phyloP scores from a whole-genome alignment of 2,797 vertebrate species.

The Pangasius djambal region DNA sequence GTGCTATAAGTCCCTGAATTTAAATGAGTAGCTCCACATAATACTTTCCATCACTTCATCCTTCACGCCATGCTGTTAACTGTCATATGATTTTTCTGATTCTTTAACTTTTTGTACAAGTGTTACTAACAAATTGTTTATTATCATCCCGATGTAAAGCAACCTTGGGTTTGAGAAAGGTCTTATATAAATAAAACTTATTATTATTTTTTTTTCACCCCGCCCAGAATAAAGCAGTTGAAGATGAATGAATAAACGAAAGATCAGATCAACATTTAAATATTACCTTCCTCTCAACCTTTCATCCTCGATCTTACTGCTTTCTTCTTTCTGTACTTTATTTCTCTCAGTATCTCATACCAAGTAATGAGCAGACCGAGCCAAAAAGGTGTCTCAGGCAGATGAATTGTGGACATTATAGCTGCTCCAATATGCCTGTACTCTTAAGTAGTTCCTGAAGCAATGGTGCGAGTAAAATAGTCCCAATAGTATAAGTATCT shows the following conservation, averaged over 20 bases:
- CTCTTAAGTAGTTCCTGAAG: slow-evolving; percentile 29
- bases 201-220: background rate
- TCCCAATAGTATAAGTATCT: slow-evolving; percentile 19
- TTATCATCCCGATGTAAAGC: background rate
- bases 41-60: background rate
- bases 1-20: background rate
- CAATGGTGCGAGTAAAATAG: slow-evolving; percentile 37
- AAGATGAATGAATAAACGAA: background rate
- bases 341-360: slow-evolving; percentile 7
- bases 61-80: background rate
- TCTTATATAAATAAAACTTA: background rate
- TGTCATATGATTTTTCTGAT: background rate
- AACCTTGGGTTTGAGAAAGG: background rate
- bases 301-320: background rate
- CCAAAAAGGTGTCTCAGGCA: slow-evolving; percentile 43
- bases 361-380: slow-evolving; percentile 33
- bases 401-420: slow-evolving; percentile 52
- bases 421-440: slow-evolving; percentile 17
- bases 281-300: background rate
- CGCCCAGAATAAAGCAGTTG: background rate
- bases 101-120: background rate
- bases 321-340: background rate
- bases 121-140: background rate
- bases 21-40: background rate
- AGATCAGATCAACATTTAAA: background rate